phyloP scores from a whole-genome alignment of 1,140 invertebrate genomes.

The Caerostris darwini region DNA sequence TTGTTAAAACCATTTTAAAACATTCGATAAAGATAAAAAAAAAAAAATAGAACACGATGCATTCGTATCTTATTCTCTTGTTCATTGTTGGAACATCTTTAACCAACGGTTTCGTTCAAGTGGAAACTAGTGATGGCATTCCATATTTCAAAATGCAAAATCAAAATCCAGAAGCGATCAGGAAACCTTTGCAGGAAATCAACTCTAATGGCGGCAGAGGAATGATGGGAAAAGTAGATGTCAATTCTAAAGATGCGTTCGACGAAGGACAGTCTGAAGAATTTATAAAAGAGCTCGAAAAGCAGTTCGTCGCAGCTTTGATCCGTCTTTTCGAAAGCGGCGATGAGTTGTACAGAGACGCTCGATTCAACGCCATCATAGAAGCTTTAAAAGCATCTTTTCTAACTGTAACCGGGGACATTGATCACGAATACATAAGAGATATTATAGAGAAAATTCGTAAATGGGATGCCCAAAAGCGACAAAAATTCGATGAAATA shows the following conservation, averaged over 20 bases:
- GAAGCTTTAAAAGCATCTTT: not conserved
- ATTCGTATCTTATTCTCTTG: not conserved
- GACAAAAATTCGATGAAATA: not conserved
- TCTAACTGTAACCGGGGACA: not conserved
- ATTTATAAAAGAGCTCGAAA: not conserved
- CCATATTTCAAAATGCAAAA: not conserved
- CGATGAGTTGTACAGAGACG: slow-evolving; percentile 20
- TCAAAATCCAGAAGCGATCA: not conserved
- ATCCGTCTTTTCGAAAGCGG: not conserved
- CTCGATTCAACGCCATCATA: not conserved
- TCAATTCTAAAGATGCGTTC: not conserved
- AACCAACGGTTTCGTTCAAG: not conserved
- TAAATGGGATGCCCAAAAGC: not conserved
- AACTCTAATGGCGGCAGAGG: not conserved
- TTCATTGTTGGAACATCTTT: not conserved
- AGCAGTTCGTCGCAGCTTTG: not conserved
- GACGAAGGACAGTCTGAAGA: not conserved
- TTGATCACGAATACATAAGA: not conserved
- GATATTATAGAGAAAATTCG: not conserved
- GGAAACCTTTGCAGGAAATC: not conserved
- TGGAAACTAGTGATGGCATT: too few species aligned
- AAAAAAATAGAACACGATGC: not conserved
- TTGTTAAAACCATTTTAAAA: not conserved
- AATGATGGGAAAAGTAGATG: not conserved
- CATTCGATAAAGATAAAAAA: not conserved